Base-by-base conservation (phyloP, 1,140 invertebrate genomes). In the Triops longicaudatus region DNA sequence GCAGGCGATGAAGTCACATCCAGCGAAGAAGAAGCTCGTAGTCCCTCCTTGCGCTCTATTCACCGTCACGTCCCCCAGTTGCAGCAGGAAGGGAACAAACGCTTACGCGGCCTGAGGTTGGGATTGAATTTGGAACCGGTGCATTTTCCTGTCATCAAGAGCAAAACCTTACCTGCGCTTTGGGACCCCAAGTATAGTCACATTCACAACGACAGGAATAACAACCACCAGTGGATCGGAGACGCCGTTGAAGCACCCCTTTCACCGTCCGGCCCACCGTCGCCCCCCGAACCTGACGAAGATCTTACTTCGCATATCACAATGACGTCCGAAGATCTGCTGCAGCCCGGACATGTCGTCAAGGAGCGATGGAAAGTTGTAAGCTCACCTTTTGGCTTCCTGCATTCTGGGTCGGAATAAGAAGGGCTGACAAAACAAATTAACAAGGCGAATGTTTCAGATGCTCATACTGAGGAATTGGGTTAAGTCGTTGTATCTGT, bases 291-390 rank as follows among this genome's bases (percentile, higher is more conserved):
- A 27, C 11, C 27, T 10, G 73, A 77, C 76, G 76, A 73, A 73
- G 50, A 63, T 63, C 50, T 63, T 63, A 63, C 50, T 17, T 63
- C 50, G 63, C 77, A 84, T 78, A 92, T 94, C 86, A 94, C 91
- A 82, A 95, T 95, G 93, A 93, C 93, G 75, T 92, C 90, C 80
- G 96, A 98, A 86, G 96, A 98, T 86, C 88, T 98, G 74, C 87
- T 98, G 80, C 95, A 97, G 85, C 94, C 95, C 28, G 96, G 95
- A 74, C 95, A 98, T 87, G 91, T 98, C 72, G 95, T 98, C 81
- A 98, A 98, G 86, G 96, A 98, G 84, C 85, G 96, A 84, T 99
- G 96, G 96, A 98, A 97, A 93, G 96, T 98, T 82, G 90, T 92
- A 82, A 89, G 89, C 82, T 80, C n/a, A 26, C 28, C 12, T 31